phyloP scores from a whole-genome alignment of 2,888 invertebrate genomes.

The Ochropleura plecta region DNA sequence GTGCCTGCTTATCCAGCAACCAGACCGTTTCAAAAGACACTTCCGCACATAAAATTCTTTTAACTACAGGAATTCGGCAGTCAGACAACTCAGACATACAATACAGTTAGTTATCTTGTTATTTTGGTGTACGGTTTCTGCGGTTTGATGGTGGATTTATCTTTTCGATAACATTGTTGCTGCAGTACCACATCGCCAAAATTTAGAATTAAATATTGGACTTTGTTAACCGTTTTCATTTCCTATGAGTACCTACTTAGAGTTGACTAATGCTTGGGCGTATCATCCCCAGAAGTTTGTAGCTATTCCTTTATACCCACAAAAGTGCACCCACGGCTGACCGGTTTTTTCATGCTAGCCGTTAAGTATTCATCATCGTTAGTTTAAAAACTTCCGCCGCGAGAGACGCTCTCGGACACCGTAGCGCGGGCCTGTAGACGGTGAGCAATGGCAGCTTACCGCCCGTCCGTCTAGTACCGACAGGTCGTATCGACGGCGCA shows the following conservation, averaged over 20 bases:
- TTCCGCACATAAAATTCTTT: conserved; percentile 6
- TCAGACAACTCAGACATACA: conserved; percentile 3
- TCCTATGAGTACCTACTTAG: neutral
- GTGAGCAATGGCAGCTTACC: too few relatives aligned
- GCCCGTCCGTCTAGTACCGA: too few relatives aligned
- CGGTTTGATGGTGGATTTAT: conserved; percentile 34
- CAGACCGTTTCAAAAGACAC: conserved; percentile 6
- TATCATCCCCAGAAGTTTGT: too few relatives aligned
- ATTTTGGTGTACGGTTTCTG: conserved; percentile 34
- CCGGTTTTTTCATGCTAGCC: neutral
- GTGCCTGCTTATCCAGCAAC: neutral
- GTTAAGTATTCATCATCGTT: neutral
- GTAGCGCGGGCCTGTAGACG: too few relatives aligned
- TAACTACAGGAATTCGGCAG: conserved; percentile 21
- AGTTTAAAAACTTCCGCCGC: neutral
- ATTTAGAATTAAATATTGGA: neutral
- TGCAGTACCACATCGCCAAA: neutral
- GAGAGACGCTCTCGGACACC: too few relatives aligned
- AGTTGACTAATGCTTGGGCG: neutral
- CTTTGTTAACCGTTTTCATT: neutral
- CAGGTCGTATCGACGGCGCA: too few relatives aligned
- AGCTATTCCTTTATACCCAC: conserved; percentile 5
- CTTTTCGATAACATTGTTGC: conserved; percentile 13
- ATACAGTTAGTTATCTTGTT: neutral
- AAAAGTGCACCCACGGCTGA: conserved; percentile 1